Percentiles rank a stretch among this genome's conserved stretches.
Evolutionary conservation across 2,888 invertebrate species (phyloP).

Genomic region (Plutella xylostella): DNA sequence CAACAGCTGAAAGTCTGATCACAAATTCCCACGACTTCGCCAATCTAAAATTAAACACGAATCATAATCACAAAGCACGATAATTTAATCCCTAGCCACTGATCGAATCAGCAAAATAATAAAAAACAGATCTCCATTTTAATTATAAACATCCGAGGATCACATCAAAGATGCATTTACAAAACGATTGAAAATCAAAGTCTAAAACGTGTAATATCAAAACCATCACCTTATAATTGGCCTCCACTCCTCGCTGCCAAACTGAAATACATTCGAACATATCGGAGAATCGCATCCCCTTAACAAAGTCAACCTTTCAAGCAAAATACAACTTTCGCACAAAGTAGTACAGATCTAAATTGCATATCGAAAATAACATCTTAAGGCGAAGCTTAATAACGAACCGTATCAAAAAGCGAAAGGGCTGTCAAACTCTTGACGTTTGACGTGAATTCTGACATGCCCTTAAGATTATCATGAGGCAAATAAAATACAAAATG

Average conservation of each 20-base stretch:
- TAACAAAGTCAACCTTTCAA: constrained; percentile 18
- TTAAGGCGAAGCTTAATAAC: constrained; percentile 42
- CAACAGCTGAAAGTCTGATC: too few relatives aligned
- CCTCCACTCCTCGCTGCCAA: constrained; percentile 39
- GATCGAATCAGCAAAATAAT: constrained; percentile 18
- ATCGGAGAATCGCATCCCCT: constrained; percentile 19
- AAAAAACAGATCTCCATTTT: constrained; percentile 48
- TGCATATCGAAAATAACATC: constrained; percentile 39
- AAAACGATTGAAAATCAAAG: constrained; percentile 63
- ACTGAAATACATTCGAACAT: constrained; percentile 20
- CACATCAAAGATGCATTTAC: constrained; percentile 48
- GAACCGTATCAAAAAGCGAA: constrained; percentile 58
- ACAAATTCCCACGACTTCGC: too few relatives aligned
- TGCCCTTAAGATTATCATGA: constrained; percentile 40
- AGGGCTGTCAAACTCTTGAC: constrained; percentile 64
- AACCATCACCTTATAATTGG: constrained; percentile 60
- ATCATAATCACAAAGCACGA: too few relatives aligned
- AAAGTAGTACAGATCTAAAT: constrained; percentile 16
- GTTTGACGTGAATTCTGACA: constrained; percentile 66
- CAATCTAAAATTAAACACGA: too few relatives aligned
- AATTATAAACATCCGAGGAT: constrained; percentile 53
- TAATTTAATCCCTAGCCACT: too few relatives aligned
- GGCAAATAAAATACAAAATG: constrained; percentile 61
- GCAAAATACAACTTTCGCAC: constrained; percentile 19
- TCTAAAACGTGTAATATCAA: constrained; percentile 60